Conservation (phyloP, 2,888 invertebrate genomes). For the Rhingia campestris region DNA sequence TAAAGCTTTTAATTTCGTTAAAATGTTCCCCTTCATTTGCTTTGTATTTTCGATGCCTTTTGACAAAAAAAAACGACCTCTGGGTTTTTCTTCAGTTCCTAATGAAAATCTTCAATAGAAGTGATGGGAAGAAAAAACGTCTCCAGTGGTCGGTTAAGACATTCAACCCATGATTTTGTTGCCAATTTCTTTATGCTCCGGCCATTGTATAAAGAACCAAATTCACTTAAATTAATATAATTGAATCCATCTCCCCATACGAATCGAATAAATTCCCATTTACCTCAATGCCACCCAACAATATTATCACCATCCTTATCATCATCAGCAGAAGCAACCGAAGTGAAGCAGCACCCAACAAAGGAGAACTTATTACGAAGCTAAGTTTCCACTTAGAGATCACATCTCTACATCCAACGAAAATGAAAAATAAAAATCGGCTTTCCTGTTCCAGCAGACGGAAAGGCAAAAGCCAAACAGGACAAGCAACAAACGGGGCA, state of each 20-base stretch:
- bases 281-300: neutral
- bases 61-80: neutral
- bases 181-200: neutral
- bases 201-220: slow-evolving; percentile 54
- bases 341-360: slow-evolving; percentile 41
- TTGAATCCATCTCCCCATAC: slow-evolving; percentile 54
- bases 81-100: neutral
- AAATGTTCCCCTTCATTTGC: neutral
- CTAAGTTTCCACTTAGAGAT: slow-evolving; percentile 60
- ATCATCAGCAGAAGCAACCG: slow-evolving; percentile 13
- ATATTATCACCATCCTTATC: slow-evolving; percentile 12
- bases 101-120: slow-evolving; percentile 9
- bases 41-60: neutral
- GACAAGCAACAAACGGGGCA: slow-evolving; percentile 12
- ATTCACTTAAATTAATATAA: slow-evolving; percentile 71
- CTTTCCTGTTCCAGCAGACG: slow-evolving; percentile 36
- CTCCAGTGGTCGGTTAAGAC: neutral
- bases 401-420: slow-evolving; percentile 50
- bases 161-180: slow-evolving; percentile 1
- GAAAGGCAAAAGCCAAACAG: slow-evolving; percentile 37
- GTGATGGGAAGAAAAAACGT: neutral
- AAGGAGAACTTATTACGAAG: slow-evolving; percentile 40
- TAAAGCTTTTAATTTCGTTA: slow-evolving; percentile 24
- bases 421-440: slow-evolving; percentile 59
- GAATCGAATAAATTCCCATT: slow-evolving; percentile 50